Percentiles rank a stretch among this genome's conserved stretches.
Conservation (phyloP, 2,888 invertebrate genomes). For the Crepidodera aurea region DNA sequence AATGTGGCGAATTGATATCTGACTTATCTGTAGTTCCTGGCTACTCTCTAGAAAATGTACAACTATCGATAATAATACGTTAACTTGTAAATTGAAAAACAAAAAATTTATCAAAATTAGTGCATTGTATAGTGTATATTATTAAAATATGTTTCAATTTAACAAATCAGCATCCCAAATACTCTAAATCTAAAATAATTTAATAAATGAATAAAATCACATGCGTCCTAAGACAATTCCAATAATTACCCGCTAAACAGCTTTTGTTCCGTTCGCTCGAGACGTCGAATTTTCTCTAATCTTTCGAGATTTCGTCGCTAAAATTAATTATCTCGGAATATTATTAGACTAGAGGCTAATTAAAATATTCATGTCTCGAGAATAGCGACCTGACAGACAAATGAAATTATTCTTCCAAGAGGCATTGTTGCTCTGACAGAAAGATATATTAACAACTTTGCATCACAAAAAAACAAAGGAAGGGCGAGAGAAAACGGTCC, state of each 20-base stretch:
- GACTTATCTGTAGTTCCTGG: no score
- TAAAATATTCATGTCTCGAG: conserved; percentile 37
- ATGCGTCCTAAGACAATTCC: neutral
- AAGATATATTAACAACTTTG: conserved; percentile 40
- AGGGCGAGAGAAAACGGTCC: conserved; percentile 12
- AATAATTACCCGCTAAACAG: neutral
- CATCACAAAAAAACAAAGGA: conserved; percentile 29
- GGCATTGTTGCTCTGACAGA: conserved; percentile 39
- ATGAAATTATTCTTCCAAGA: conserved; percentile 37
- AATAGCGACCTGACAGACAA: conserved; percentile 35
- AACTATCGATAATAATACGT: no score
- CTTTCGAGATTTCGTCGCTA: conserved; percentile 11
- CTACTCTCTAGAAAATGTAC: no score
- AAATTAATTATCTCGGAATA: conserved; percentile 33
- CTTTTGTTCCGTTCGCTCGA: neutral
- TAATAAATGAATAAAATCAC: no score
- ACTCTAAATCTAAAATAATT: no score
- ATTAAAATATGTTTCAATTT: no score
- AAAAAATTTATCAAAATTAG: no score
- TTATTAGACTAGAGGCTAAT: conserved; percentile 33
- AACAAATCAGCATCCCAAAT: no score
- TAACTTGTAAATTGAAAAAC: no score
- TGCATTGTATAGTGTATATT: no score
- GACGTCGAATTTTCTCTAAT: conserved; percentile 23
- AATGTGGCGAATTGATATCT: no score